phyloP scores from a whole-genome alignment of 2,113 vertebrate species.

The Festucalex cinctus region DNA sequence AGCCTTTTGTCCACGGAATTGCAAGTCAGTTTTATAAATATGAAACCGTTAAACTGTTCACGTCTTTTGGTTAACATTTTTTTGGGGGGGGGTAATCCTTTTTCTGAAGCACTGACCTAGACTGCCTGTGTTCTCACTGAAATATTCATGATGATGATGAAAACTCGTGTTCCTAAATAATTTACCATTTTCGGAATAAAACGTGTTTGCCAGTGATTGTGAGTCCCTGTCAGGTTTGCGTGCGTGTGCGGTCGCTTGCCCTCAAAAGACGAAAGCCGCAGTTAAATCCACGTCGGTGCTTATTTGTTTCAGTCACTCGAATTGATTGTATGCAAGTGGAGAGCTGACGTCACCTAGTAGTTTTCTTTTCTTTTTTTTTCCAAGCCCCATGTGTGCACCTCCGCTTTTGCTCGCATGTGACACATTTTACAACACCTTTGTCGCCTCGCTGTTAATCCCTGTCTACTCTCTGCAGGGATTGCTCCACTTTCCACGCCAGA shows the following conservation, averaged over 20 bases:
- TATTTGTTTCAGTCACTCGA: slow-evolving; percentile 21
- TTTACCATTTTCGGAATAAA: not conserved
- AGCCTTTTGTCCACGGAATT: not conserved
- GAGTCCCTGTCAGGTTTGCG: not conserved
- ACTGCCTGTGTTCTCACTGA: slow-evolving; percentile 2
- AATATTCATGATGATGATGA: slow-evolving; percentile 1
- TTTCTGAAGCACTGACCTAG: not conserved
- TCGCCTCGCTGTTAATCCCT: slow-evolving; percentile 45
- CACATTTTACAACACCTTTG: slow-evolving; percentile 27
- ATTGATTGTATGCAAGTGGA: slow-evolving; percentile 16
- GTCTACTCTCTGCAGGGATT: slow-evolving; percentile 50
- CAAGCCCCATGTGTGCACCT: not conserved
- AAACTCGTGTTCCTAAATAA: slow-evolving; percentile 9
- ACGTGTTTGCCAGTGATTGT: not conserved
- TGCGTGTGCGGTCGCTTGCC: not conserved
- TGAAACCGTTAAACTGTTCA: too few species aligned
- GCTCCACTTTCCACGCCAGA: slow-evolving; percentile 44
- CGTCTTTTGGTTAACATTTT: not conserved
- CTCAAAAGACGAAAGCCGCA: not conserved
- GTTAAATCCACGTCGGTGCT: slow-evolving; percentile 3
- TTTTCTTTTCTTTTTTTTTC: slow-evolving; percentile 1
- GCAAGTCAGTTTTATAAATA: not conserved
- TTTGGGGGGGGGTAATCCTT: not conserved
- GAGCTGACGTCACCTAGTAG: slow-evolving; percentile 1
- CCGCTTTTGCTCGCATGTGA: slow-evolving; percentile 8